These are phyloP conservation scores for Melanogrammus aeglefinus DNA, from an alignment of 2,797 vertebrate genomes.

Conservation along the genomic window DNA sequence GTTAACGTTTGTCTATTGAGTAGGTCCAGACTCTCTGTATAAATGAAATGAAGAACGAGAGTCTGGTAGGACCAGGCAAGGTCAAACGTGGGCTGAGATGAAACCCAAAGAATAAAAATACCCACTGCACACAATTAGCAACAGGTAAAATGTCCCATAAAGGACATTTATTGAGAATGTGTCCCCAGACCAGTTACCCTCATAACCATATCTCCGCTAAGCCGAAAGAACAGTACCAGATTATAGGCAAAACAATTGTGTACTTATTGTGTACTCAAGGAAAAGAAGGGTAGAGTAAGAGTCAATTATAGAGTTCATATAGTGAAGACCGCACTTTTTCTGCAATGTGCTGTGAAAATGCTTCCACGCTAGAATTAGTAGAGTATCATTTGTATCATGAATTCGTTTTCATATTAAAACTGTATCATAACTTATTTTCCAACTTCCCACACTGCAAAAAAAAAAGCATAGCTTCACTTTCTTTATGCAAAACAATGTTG, in stretches of 20 bases:
- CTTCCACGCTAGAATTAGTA: neutral
- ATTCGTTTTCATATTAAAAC: neutral
- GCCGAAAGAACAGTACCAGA: constrained; percentile 1
- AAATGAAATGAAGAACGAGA: too few relatives aligned
- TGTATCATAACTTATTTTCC: neutral
- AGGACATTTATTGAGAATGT: constrained; percentile 25
- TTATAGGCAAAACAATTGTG: constrained; percentile 44
- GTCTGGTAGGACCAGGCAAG: too few relatives aligned
- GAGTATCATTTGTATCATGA: neutral
- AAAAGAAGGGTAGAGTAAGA: neutral
- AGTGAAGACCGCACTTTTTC: neutral
- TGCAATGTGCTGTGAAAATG: neutral
- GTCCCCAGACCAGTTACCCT: constrained; percentile 25
- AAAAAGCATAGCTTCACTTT: neutral
- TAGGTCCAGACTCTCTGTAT: too few relatives aligned
- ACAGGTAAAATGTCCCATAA: constrained; percentile 23
- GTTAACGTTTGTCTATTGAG: too few relatives aligned
- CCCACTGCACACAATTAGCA: neutral
- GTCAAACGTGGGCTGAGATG: neutral
- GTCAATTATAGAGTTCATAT: neutral
- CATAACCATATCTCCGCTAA: constrained; percentile 17
- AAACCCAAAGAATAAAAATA: neutral
- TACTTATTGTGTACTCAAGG: constrained; percentile 47
- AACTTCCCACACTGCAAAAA: neutral
- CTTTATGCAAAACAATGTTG: neutral